These are phyloP conservation scores for Lepisosteus osseus DNA, from an alignment of 2,113 vertebrate genomes.

Conservation along the genomic window DNA sequence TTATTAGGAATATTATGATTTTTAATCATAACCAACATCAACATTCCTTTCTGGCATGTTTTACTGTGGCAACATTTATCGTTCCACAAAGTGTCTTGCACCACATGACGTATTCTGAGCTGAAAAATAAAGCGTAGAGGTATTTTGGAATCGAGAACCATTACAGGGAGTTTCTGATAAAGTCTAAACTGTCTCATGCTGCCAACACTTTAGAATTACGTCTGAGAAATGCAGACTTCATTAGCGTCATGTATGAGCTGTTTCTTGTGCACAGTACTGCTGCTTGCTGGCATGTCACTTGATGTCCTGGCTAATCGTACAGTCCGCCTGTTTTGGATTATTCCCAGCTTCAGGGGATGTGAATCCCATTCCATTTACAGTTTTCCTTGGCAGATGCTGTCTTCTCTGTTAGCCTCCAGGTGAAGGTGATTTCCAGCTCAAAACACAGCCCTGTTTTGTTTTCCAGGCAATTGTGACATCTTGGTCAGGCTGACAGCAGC, in stretches of 20 bases:
- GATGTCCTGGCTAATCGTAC: constrained; percentile 67
- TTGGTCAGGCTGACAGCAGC: constrained; percentile 17
- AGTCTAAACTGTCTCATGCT: constrained; percentile 35
- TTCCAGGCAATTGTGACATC: constrained; percentile 19
- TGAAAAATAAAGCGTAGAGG: too few species aligned
- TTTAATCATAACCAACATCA: too few species aligned
- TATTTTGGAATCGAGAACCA: too few species aligned
- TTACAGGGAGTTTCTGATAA: too few species aligned
- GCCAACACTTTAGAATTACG: constrained; percentile 50
- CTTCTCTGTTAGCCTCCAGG: constrained; percentile 55
- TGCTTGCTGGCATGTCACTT: constrained; percentile 62
- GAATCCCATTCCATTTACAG: constrained; percentile 71
- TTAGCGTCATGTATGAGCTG: constrained; percentile 34
- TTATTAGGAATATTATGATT: too few species aligned
- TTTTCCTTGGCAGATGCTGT: constrained; percentile 66
- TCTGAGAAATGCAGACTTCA: constrained; percentile 41
- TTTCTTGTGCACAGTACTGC: constrained; percentile 31
- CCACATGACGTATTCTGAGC: too few species aligned
- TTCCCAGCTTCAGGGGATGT: constrained; percentile 65
- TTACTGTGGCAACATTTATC: too few species aligned
- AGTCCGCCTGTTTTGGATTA: constrained; percentile 70
- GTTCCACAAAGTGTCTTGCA: too few species aligned
- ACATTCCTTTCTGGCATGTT: too few species aligned
- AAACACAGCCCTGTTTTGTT: constrained; percentile 21
- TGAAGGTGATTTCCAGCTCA: constrained; percentile 34